Percentiles rank a stretch among this genome's conserved stretches.
phyloP scores from a whole-genome alignment of 2,797 vertebrate genomes.

The Coregonus sp. region DNA sequence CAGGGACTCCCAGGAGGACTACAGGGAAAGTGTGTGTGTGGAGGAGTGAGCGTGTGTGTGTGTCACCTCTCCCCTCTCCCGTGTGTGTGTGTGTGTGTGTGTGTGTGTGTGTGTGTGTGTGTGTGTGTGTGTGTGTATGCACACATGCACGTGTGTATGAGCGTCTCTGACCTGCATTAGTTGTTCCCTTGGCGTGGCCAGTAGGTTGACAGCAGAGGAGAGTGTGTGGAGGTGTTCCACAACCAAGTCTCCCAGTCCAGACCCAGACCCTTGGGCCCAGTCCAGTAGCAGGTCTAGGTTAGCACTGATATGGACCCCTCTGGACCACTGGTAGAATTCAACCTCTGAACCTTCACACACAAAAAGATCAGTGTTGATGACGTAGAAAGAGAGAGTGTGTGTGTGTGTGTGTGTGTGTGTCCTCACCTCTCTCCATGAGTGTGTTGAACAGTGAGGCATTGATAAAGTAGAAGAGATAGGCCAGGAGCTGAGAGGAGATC shows the following conservation, averaged over 20 bases:
- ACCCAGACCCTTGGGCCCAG: conserved; percentile 71
- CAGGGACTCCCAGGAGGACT: conserved; percentile 76
- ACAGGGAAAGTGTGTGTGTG: not conserved
- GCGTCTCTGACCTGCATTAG: conserved; percentile 73
- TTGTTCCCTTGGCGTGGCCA: conserved; percentile 75
- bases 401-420: not conserved
- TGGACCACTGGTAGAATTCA: conserved; percentile 80
- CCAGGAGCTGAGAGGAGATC: conserved; percentile 75
- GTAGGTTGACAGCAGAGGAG: conserved; percentile 76
- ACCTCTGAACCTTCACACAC: conserved; percentile 71
- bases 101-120: not conserved
- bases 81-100: conserved; percentile 19
- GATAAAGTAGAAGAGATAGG: conserved; percentile 83
- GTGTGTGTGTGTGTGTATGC: conserved; percentile 13
- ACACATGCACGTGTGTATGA: not conserved
- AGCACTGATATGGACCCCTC: conserved; percentile 76
- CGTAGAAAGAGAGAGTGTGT: not conserved
- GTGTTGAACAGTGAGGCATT: conserved; percentile 82
- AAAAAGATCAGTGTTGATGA: not conserved
- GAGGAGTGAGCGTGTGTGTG: not conserved
- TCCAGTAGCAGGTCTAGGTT: conserved; percentile 78
- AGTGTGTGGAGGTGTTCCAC: conserved; percentile 73
- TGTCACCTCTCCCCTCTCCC: not conserved
- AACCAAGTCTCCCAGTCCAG: conserved; percentile 73
- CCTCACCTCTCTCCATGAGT: conserved; percentile 80